Evolutionary conservation across 2,888 invertebrate genomes (phyloP), one percentile per base, ranked within the genome.

Genomic region (Arrhopalites spinosus): DNA sequence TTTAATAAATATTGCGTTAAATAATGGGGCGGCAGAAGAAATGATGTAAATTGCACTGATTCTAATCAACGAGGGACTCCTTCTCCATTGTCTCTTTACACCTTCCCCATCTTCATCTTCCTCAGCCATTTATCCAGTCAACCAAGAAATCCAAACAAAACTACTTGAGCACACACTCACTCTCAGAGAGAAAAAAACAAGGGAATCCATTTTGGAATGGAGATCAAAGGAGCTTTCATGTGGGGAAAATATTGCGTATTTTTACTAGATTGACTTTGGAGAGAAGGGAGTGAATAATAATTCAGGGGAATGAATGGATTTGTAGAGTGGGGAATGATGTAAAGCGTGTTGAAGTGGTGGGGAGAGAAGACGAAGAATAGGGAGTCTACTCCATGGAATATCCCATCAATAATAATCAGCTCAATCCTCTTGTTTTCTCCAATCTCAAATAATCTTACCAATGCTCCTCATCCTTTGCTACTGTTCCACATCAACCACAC

Each of bases 321-420:
- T 25, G 23, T 53, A 30, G 64, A 13, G 53, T 50, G 69, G 53
- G 53, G 69, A 69, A 70, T 70, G 70, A 70, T 70, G 70, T 76
- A 78, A 64, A 74, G 68, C 74, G 78, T 78, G 78, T 78, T 76
- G 78, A 78, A 76, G 76, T 36, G 36, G 36, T 36, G 36, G 50
- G n/a, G 30, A 56, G 30, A 36, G 56, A 36, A 53, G 56, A 70
- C 56, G 70, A n/a, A n/a, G n/a, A n/a, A n/a, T n/a, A n/a, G n/a
- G n/a, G n/a, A n/a, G 70, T 70, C 27, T 56, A 56, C 56, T 56
- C 36, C 56, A 15, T 50, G 25, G 2, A 70, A 70, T 70, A 64
- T 17, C 56, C 56, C 70, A 70, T 70, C 70, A 70, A 70, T 70
- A 70, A 70, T 70, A 56, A 70, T 70, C 47, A 70, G 27, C 53